Percentiles rank a stretch among this genome's conserved stretches.
Conservation (phyloP, 2,797 vertebrate genomes). For the Fistularia commersonii region DNA sequence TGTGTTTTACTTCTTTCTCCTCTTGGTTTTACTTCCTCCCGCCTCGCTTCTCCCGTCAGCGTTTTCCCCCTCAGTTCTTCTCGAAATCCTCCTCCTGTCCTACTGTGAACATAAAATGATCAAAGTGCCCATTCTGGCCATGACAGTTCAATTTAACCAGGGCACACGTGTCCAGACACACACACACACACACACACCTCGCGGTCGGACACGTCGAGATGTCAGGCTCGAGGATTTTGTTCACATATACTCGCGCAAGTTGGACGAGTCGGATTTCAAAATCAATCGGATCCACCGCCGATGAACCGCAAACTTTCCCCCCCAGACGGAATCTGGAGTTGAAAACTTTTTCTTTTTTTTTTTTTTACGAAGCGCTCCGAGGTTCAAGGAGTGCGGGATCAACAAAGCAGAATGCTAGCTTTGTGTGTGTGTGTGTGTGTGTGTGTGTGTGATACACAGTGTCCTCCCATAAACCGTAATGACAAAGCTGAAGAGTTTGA, state of each 20-base stretch:
- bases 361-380: no score
- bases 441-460: no score
- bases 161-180: not conserved
- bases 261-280: constrained; percentile 26
- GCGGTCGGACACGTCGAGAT: constrained; percentile 7
- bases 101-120: constrained; percentile 66
- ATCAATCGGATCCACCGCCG: not conserved
- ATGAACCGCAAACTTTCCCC: no score
- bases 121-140: constrained; percentile 67
- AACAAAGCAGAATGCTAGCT: no score
- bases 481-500: no score
- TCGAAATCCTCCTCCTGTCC: constrained; percentile 33
- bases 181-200: constrained; percentile 2
- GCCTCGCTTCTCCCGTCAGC: constrained; percentile 9
- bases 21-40: constrained; percentile 1
- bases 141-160: constrained; percentile 69
- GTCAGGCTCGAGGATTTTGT: constrained; percentile 8
- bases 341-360: no score
- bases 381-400: no score
- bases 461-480: no score
- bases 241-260: constrained; percentile 19
- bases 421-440: no score
- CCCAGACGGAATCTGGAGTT: no score
- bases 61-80: constrained; percentile 19
- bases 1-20: not conserved